A percentile compares a stretch with the other conserved stretches of the same genome.
phyloP scores from a whole-genome alignment of 2,888 invertebrate species.

The Lycocerus yunnanus region DNA sequence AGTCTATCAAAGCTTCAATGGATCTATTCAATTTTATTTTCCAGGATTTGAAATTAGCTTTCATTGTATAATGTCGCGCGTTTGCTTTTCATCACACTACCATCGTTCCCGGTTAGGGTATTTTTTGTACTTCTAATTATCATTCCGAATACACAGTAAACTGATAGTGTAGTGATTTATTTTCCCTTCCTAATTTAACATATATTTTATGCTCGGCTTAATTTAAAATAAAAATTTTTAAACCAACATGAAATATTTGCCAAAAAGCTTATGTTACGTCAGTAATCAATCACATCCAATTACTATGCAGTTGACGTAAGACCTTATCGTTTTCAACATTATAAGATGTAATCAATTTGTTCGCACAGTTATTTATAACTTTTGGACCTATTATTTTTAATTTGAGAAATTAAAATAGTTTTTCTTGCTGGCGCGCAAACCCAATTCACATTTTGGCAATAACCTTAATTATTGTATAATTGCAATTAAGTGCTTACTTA shows the following conservation, averaged over 20 bases:
- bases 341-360: slow-evolving; percentile 3
- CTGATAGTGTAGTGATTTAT: slow-evolving; percentile 39
- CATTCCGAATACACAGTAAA: slow-evolving; percentile 38
- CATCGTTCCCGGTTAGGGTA: slow-evolving; percentile 22
- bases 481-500: not conserved
- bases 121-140: slow-evolving; percentile 39
- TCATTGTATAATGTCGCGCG: slow-evolving; percentile 45
- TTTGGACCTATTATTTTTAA: not conserved
- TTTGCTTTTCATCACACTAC: slow-evolving; percentile 27
- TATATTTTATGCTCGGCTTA: slow-evolving; percentile 15
- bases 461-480: not conserved
- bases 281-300: slow-evolving; percentile 3
- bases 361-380: not conserved
- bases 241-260: not conserved
- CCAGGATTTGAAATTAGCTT: slow-evolving; percentile 52
- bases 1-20: slow-evolving; percentile 47
- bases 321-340: slow-evolving; percentile 3
- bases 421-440: not conserved
- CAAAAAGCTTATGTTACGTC: slow-evolving; percentile 3
- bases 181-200: slow-evolving; percentile 27
- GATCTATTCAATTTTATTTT: slow-evolving; percentile 47
- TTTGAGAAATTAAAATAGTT: not conserved
- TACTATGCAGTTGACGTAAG: slow-evolving; percentile 1
- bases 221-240: not conserved
- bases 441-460: not conserved